Base-by-base conservation (phyloP, 2,113 vertebrate genomes). In the Formicarius rufipectus region DNA sequence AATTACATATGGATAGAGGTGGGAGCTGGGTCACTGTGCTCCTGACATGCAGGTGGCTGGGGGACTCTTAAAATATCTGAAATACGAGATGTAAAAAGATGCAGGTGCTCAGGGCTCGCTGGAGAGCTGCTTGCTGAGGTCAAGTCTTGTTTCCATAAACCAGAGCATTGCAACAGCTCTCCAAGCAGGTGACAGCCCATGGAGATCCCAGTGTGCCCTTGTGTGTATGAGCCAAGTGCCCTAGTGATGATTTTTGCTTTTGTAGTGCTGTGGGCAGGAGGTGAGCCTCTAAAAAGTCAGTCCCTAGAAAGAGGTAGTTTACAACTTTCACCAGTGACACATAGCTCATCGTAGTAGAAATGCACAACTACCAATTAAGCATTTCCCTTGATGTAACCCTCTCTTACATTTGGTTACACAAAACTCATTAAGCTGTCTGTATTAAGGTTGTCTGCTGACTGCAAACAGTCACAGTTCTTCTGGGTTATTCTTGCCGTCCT, bases 161-260 rank as follows among this genome's bases (percentile, higher is more conserved):
- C 9, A 33, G 28, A 76, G 35, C 14, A 24, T 7, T 22, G n/a
- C 42, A 37, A 3, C 49, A 69, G 45, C 63, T 64, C 62, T 52
- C 30, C 1, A 0, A 1, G 1, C 30, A 35, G 27, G 21, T 27
- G 8, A 37, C 1, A 4, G 30, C 42, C 35, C 2, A 6, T 15
- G 8, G 7, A 53, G 47, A 27, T 33, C 33, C 55, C 63, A 8
- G 19, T 8, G 1, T 30, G 35, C 42, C 39, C 35, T 2, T 1
- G 3, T 25, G 55, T 17, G 19, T 23, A 53, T 31, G 35, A 71
- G 42, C 50, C 22, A 8, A 20, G 55, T 35, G 42, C 18, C 20
- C 25, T 53, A 9, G 33, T 2, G 5, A 37, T 40, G 20, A 4
- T 53, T 62, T 56, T 45, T 37, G n/a, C 10, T 58, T 56, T 6